Conservation (phyloP, 2,797 vertebrate genomes). For the Notoglanidium macrostoma region DNA sequence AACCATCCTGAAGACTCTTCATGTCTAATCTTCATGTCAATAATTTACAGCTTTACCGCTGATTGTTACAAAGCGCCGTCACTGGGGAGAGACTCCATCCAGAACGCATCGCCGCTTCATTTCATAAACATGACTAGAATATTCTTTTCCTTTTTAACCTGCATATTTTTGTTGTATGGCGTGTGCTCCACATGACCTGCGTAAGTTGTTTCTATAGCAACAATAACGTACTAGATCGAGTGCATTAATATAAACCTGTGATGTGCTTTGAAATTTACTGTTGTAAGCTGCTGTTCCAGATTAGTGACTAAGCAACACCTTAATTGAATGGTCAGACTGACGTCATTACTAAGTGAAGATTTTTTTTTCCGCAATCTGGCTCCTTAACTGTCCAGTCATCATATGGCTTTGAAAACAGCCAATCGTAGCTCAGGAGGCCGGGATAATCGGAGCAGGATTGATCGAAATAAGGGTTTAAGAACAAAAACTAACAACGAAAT, state of each 20-base stretch:
- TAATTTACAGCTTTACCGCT: not conserved
- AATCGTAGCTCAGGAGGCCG: not conserved
- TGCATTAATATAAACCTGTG: not conserved
- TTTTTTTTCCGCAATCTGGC: not conserved
- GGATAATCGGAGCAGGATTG: not conserved
- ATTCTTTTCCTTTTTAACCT: not conserved
- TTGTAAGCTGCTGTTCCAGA: not conserved
- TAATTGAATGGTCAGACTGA: not conserved
- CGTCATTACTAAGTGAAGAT: not conserved
- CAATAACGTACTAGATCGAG: not conserved
- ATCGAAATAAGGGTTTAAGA: not conserved
- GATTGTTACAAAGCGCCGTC: not conserved
- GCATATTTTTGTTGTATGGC: not conserved
- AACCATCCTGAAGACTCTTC: not conserved
- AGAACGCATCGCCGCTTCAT: not conserved
- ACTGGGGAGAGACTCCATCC: not conserved
- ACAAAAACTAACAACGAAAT: not conserved
- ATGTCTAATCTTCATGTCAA: not conserved
- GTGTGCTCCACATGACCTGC: not conserved
- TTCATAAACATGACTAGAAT: not conserved
- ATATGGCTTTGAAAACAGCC: slow-evolving; percentile 4
- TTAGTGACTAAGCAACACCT: not conserved
- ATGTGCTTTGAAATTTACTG: not conserved
- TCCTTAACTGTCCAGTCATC: not conserved
- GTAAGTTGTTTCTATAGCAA: not conserved